These are phyloP conservation scores for Trichacis sp. DNA, from an alignment of 2,888 invertebrate species.

Conservation along the genomic window DNA sequence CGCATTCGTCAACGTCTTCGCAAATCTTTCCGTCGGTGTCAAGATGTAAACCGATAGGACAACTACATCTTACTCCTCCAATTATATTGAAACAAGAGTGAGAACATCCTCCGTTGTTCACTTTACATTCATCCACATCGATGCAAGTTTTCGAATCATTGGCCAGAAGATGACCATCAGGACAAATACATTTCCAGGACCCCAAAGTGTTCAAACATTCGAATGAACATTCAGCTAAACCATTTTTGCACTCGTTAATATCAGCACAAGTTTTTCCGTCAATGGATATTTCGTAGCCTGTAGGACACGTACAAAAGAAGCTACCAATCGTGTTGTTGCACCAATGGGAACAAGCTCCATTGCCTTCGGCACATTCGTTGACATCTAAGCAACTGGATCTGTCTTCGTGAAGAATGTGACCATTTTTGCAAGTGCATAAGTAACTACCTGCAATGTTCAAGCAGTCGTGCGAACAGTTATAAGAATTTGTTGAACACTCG, in stretches of 20 bases:
- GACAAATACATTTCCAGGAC: slow-evolving; percentile 64
- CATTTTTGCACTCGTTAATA: slow-evolving; percentile 67
- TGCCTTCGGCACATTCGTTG: slow-evolving; percentile 59
- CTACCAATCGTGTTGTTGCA: slow-evolving; percentile 71
- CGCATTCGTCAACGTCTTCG: slow-evolving; percentile 66
- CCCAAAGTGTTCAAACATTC: slow-evolving; percentile 69
- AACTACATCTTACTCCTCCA: slow-evolving; percentile 71
- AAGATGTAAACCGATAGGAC: slow-evolving; percentile 68
- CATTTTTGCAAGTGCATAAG: slow-evolving; percentile 60
- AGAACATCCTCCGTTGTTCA: slow-evolving; percentile 72
- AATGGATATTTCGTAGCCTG: slow-evolving; percentile 68
- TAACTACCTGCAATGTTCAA: slow-evolving; percentile 62
- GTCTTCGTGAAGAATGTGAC: slow-evolving; percentile 59
- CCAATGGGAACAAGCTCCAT: slow-evolving; percentile 71
- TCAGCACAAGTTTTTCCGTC: slow-evolving; percentile 65
- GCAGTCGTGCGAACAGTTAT: slow-evolving; percentile 61
- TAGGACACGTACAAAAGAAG: slow-evolving; percentile 72
- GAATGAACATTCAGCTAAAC: slow-evolving; percentile 69
- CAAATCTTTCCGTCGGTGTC: slow-evolving; percentile 58
- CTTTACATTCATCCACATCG: slow-evolving; percentile 71
- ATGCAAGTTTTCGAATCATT: slow-evolving; percentile 66
- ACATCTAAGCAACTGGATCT: slow-evolving; percentile 62
- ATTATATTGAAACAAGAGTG: slow-evolving; percentile 74
- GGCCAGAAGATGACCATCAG: slow-evolving; percentile 57
- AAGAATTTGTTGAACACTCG: slow-evolving; percentile 60